Evolutionary conservation across 30 jellyfish, hydroid and myxozoan species (phyloP).

Genomic region (Turritopsis rubra): DNA sequence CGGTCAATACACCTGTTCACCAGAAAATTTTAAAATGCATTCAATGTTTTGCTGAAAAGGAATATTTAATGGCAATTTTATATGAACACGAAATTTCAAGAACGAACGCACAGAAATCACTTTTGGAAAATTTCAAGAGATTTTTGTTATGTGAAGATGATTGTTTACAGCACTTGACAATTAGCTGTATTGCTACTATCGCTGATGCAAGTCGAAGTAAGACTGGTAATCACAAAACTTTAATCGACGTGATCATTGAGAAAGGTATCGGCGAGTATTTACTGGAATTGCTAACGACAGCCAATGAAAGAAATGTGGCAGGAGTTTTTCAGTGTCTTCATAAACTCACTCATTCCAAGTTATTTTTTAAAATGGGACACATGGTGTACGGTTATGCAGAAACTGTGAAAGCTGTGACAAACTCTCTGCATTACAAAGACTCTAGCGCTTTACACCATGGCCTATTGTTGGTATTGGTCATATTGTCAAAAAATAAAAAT

Average conservation of each 20-base stretch:
- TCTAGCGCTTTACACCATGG: slow-evolving; percentile 10
- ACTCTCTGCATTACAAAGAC: not conserved
- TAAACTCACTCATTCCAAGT: slow-evolving; percentile 21
- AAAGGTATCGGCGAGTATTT: slow-evolving; percentile 71
- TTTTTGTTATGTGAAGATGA: slow-evolving; percentile 40
- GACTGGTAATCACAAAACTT: not conserved
- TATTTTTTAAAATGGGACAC: slow-evolving; percentile 56
- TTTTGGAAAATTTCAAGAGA: slow-evolving; percentile 48
- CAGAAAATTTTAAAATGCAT: slow-evolving; percentile 41
- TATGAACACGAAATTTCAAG: slow-evolving; percentile 34
- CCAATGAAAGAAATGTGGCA: slow-evolving; percentile 20
- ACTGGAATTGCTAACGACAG: slow-evolving; percentile 50
- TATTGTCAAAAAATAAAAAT: not conserved
- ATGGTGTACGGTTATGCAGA: slow-evolving; percentile 65
- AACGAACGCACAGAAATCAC: slow-evolving; percentile 22
- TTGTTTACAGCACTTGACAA: slow-evolving; percentile 41
- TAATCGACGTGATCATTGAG: slow-evolving; percentile 20
- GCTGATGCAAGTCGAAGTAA: not conserved
- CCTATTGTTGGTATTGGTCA: not conserved
- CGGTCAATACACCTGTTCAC: not conserved
- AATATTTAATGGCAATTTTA: slow-evolving; percentile 14
- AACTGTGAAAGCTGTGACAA: slow-evolving; percentile 25
- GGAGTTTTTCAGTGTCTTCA: slow-evolving; percentile 37
- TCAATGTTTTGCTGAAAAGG: slow-evolving; percentile 20
- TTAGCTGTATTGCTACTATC: slow-evolving; percentile 33